A percentile compares a stretch with the other conserved stretches of the same genome.
Evolutionary conservation across 2,888 invertebrate genomes (phyloP).

Genomic region (Rotaria socialis): DNA sequence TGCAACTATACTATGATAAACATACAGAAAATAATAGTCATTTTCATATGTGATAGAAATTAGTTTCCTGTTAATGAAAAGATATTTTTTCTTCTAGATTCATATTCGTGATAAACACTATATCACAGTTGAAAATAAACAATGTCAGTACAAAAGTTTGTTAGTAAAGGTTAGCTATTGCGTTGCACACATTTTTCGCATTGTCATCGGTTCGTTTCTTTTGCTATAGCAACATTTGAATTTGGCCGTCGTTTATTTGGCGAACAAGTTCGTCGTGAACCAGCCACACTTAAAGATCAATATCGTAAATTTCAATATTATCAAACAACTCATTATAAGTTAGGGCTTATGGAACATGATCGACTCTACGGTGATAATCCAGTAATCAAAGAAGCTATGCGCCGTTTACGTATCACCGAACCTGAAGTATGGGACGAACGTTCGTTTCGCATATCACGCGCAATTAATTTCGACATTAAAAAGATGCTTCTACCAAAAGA

Average conservation of each 20-base stretch:
- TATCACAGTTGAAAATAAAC: not conserved
- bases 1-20: no score
- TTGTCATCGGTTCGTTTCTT: no score
- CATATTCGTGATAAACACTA: not conserved
- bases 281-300: not conserved
- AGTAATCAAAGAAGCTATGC: not conserved
- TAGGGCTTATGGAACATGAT: constrained; percentile 30
- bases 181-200: no score
- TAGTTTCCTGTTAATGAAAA: no score
- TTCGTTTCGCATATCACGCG: not conserved
- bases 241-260: constrained; percentile 22
- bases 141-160: constrained; percentile 4
- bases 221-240: not conserved
- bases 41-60: no score
- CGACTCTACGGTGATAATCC: not conserved
- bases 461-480: constrained; percentile 22
- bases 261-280: not conserved
- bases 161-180: not conserved
- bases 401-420: constrained; percentile 19
- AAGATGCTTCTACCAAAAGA: constrained; percentile 6
- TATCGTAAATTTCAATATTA: constrained; percentile 36
- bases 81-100: not conserved
- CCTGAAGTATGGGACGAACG: constrained; percentile 19
- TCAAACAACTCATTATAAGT: constrained; percentile 3
- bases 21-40: no score